A percentile compares a stretch with the other conserved stretches of the same genome.
These are phyloP conservation scores for Synergus umbraculus DNA, from an alignment of 2,888 invertebrate species.

Conservation along the genomic window DNA sequence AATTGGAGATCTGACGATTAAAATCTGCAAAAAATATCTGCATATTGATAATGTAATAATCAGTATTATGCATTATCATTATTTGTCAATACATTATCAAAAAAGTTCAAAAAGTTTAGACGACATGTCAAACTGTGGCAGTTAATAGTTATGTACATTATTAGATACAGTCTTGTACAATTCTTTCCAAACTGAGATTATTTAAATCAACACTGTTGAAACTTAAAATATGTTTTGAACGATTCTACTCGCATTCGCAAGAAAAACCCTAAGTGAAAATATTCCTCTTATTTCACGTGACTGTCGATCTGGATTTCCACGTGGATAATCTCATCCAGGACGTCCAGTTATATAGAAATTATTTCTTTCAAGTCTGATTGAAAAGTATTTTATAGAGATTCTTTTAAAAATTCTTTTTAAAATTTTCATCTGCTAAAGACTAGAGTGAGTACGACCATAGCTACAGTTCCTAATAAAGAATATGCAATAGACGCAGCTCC, in stretches of 20 bases:
- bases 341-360: not conserved
- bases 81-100: too few relatives aligned
- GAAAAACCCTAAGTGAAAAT: not conserved
- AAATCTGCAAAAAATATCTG: not conserved
- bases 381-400: not conserved
- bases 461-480: constrained; percentile 63
- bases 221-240: not conserved
- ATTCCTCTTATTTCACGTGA: too few relatives aligned
- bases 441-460: constrained; percentile 60
- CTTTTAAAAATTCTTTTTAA: not conserved
- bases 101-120: not conserved
- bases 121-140: not conserved
- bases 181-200: constrained; percentile 1
- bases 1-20: not conserved
- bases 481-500: constrained; percentile 68
- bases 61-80: too few relatives aligned
- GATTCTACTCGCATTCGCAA: not conserved
- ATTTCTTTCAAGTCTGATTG: not conserved
- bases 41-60: too few relatives aligned
- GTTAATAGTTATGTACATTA: constrained; percentile 26
- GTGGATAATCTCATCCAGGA: too few relatives aligned
- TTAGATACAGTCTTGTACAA: constrained; percentile 24
- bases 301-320: too few relatives aligned
- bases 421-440: constrained; percentile 61
- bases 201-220: not conserved